Conservation (phyloP, 2,113 vertebrate genomes). For the Ifrita kowaldi region DNA sequence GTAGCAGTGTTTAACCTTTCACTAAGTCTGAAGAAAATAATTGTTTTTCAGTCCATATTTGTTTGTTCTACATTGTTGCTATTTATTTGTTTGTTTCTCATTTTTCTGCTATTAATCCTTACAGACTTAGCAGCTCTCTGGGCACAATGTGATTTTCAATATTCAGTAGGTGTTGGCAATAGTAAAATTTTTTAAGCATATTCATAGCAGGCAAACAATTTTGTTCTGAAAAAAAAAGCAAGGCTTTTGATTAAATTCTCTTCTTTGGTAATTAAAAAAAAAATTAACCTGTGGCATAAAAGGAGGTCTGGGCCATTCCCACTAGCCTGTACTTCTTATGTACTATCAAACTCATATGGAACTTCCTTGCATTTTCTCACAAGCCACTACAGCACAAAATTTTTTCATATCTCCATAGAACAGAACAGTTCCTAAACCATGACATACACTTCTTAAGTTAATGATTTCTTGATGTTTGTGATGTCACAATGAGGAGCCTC, state of each 20-base stretch:
- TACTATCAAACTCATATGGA: not conserved
- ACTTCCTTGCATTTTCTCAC: not conserved
- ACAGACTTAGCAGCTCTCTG: not conserved
- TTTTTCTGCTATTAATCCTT: not conserved
- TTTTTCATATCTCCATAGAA: not conserved
- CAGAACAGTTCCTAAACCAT: not conserved
- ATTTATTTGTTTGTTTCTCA: not conserved
- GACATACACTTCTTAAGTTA: not conserved
- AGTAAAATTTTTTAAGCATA: not conserved
- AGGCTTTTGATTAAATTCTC: not conserved
- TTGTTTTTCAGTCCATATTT: not conserved
- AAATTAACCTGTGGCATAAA: not conserved
- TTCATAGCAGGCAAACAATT: not conserved
- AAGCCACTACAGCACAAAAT: not conserved
- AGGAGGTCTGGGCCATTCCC: not conserved
- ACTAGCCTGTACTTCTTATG: not conserved
- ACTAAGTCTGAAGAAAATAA: not conserved
- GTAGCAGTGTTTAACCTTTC: not conserved
- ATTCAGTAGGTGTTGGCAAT: not conserved
- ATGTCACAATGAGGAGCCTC: not conserved
- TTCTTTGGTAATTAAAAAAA: not conserved
- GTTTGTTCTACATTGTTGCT: not conserved
- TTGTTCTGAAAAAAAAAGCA: not conserved
- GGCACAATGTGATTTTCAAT: not conserved
- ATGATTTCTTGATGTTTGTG: not conserved